phyloP scores from a whole-genome alignment of 2,113 vertebrate species.

The Nothobranchius furzeri region DNA sequence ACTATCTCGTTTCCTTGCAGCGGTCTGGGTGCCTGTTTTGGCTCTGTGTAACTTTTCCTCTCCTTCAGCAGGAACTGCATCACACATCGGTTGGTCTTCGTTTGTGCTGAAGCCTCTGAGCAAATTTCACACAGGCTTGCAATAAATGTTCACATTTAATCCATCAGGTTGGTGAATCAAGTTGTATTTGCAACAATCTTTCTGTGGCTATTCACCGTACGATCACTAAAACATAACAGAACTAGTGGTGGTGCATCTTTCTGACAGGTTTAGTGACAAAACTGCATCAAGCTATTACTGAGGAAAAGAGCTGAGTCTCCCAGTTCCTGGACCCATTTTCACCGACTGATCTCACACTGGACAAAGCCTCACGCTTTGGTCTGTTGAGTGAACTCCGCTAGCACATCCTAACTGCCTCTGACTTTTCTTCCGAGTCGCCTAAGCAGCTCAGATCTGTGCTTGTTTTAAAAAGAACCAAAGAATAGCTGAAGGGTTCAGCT shows the following conservation, averaged over 20 bases:
- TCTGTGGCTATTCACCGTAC: slow-evolving; percentile 32
- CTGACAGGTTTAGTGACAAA: slow-evolving; percentile 68
- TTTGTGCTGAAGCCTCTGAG: not conserved
- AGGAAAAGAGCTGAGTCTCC: slow-evolving; percentile 51
- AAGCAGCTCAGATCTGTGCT: slow-evolving; percentile 9
- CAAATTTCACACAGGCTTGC: not conserved
- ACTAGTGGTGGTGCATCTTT: slow-evolving; percentile 57
- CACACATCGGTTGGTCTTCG: not conserved
- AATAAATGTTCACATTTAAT: slow-evolving; percentile 11
- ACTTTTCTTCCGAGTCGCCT: slow-evolving; percentile 14
- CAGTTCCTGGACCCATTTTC: slow-evolving; percentile 40
- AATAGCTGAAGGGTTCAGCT: slow-evolving; percentile 7
- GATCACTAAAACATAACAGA: slow-evolving; percentile 55
- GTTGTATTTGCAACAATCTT: slow-evolving; percentile 2
- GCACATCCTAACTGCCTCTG: slow-evolving; percentile 23
- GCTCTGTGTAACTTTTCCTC: not conserved
- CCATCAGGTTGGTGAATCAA: slow-evolving; percentile 26
- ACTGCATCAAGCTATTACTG: slow-evolving; percentile 61
- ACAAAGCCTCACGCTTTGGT: slow-evolving; percentile 49
- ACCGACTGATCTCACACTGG: slow-evolving; percentile 47
- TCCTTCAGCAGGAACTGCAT: not conserved
- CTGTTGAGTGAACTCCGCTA: slow-evolving; percentile 33
- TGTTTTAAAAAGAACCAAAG: slow-evolving; percentile 21
- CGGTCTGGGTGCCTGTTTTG: not conserved
- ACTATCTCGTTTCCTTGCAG: not conserved